Evolutionary conservation across 2,797 vertebrate genomes (phyloP).

Genomic region (Sebastes miniatus): DNA sequence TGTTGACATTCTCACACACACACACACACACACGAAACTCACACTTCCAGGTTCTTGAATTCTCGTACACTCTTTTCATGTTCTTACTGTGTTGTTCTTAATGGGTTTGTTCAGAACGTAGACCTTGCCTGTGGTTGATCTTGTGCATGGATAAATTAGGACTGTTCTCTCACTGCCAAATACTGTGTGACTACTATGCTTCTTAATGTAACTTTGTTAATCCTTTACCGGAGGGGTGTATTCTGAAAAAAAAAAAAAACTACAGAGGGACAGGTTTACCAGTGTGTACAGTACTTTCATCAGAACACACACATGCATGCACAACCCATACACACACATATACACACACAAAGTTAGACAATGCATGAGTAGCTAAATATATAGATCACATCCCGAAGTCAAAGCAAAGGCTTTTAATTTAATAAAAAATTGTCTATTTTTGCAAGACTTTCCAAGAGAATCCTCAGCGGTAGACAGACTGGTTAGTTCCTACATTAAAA

Average conservation of each 20-base stretch:
- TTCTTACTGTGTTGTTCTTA: constrained; percentile 78
- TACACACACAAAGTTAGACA: constrained; percentile 45
- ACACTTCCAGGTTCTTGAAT: constrained; percentile 72
- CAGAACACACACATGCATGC: constrained; percentile 9
- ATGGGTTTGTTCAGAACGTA: constrained; percentile 77
- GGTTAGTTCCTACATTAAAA: constrained; percentile 62
- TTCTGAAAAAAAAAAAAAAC: constrained; percentile 35
- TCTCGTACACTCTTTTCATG: constrained; percentile 72
- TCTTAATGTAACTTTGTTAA: constrained; percentile 73
- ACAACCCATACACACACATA: constrained; percentile 14
- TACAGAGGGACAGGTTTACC: constrained; percentile 30
- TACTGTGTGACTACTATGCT: constrained; percentile 79
- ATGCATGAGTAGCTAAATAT: constrained; percentile 68
- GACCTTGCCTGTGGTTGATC: constrained; percentile 79
- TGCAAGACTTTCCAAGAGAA: constrained; percentile 75
- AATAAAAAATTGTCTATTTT: constrained; percentile 76
- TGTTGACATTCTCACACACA: constrained; percentile 61
- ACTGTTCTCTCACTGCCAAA: constrained; percentile 83
- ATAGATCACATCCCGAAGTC: constrained; percentile 48
- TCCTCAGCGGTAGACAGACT: constrained; percentile 56
- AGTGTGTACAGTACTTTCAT: constrained; percentile 54
- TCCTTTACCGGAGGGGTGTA: constrained; percentile 53
- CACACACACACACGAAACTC: constrained; percentile 14
- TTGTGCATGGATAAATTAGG: constrained; percentile 81
- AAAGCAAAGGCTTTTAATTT: constrained; percentile 69